A percentile compares a stretch with the other conserved stretches of the same genome.
Evolutionary conservation across 2,797 vertebrate genomes (phyloP).

Genomic region (Bufotes viridis): DNA sequence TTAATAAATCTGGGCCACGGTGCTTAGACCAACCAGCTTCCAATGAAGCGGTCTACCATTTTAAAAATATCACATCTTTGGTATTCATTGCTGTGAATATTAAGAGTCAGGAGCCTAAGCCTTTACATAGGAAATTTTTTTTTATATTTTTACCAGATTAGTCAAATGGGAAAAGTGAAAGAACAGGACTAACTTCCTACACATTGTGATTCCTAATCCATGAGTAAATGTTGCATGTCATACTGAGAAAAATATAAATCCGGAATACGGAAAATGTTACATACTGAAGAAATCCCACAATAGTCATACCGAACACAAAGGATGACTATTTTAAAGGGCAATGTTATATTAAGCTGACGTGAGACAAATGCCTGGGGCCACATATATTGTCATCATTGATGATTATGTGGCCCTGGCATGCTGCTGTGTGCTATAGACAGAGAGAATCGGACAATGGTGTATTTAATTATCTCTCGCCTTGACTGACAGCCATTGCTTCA

Average conservation of each 20-base stretch:
- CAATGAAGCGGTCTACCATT: background rate
- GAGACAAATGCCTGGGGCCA: slow-evolving; percentile 13
- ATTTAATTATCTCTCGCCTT: slow-evolving; percentile 40
- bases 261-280: background rate
- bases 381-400: slow-evolving; percentile 12
- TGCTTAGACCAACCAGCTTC: background rate
- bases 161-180: background rate
- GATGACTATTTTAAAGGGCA: background rate
- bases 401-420: background rate
- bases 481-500: slow-evolving; percentile 39
- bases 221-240: background rate
- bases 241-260: background rate
- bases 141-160: background rate
- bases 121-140: background rate
- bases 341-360: slow-evolving; percentile 8
- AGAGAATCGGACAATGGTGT: slow-evolving; percentile 31
- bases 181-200: background rate
- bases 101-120: too few species aligned
- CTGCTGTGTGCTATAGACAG: slow-evolving; percentile 27
- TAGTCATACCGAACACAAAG: background rate
- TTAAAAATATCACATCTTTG: background rate
- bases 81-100: background rate
- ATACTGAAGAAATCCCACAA: background rate
- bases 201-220: background rate
- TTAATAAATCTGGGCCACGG: too few species aligned